Evolutionary conservation across 2,888 invertebrate species (phyloP).

Genomic region (Deilephila elpenor): DNA sequence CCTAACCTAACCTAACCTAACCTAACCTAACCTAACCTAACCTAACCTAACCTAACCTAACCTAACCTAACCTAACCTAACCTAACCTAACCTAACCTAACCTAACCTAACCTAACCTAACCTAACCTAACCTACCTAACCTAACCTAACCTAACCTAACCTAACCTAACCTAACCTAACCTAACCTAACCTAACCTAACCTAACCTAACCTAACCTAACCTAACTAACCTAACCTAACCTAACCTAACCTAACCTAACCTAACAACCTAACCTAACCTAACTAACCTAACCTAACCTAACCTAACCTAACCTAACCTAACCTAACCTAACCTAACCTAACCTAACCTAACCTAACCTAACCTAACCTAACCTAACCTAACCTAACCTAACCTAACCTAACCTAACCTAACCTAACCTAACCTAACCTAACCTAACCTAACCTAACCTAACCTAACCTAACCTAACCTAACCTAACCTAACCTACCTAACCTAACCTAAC

Average conservation of each 20-base stretch:
- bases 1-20: conserved; percentile 42
- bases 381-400: conserved; percentile 31
- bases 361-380: conserved; percentile 36
- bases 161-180: conserved; percentile 42
- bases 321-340: conserved; percentile 35
- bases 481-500: conserved; percentile 33
- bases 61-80: no score
- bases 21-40: conserved; percentile 41
- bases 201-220: conserved; percentile 42
- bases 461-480: no score
- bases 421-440: conserved; percentile 32
- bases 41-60: conserved; percentile 42
- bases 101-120: no score
- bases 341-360: conserved; percentile 35
- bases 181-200: conserved; percentile 42
- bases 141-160: conserved; percentile 42
- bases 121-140: no score
- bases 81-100: conserved; percentile 11
- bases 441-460: conserved; percentile 32
- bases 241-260: conserved; percentile 29
- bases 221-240: conserved; percentile 32
- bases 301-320: conserved; percentile 36
- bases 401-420: no score
- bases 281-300: conserved; percentile 34
- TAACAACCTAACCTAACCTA: no score